Base-by-base conservation (phyloP, 2,797 vertebrate species). In the Falco berigora region DNA sequence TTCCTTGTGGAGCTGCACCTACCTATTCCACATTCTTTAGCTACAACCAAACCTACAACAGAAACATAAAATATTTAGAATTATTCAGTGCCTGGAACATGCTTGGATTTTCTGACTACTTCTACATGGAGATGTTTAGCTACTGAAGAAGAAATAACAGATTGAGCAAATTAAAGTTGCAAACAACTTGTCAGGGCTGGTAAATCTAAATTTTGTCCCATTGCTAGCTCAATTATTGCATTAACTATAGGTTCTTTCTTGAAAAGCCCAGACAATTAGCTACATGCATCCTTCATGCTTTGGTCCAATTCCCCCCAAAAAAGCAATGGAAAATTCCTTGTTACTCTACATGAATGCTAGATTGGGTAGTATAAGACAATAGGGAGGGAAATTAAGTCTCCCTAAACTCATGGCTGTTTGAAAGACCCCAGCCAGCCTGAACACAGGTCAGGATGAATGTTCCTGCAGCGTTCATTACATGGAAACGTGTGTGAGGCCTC, bases 131-230 rank as follows among this genome's bases (percentile, higher is more conserved):
- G 62, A 62, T 78, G 85, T 94, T 94, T 94, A 88, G 76, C 59
- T 90, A 63, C 83, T 79, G 86, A 88, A 90, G 85, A 94, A 91
- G 76, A 94, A 95, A 95, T 90, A 96, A 92, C 91, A 94, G 88
- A 92, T 73, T 92, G 93, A 94, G 34, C 66, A 95, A 95, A 96
- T 96, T 95, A 90, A 95, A 96, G 82, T 90, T 95, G 83, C 86
- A 95, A 95, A 90, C 73, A 96, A 94, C 58, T 96, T 96, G 66
- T 90, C 91, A 88, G 47, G 38, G 46, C 59, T 94, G 82, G 92
- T 79, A 88, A 86, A 95, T 92, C 90, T 92, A 95, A 96, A 84
- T 25, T 84, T 53, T 93, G 89, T 73, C 73, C 91, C 73, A 75
- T 55, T 83, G n/a, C 61, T 82, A 69, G 56, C 69, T 92, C 40